Percentiles rank a stretch among this genome's conserved stretches.
These are phyloP conservation scores for Ellobium chinense DNA, from an alignment of 2,888 invertebrate genomes.

Conservation along the genomic window DNA sequence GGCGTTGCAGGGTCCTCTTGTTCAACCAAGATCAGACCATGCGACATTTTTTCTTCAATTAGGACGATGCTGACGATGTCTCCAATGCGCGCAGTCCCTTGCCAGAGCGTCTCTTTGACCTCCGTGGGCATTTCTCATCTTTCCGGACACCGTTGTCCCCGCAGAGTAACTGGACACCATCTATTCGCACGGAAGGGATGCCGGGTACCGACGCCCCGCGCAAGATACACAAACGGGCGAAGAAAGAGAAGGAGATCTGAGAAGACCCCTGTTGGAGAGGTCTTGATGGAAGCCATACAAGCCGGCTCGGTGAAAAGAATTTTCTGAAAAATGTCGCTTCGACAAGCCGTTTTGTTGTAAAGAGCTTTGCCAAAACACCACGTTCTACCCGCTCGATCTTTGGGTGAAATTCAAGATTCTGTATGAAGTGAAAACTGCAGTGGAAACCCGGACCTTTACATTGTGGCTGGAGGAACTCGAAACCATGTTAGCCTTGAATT, in stretches of 20 bases:
- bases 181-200: background rate
- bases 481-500: background rate
- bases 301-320: too few relatives aligned
- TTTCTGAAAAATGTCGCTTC: too few relatives aligned
- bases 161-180: background rate
- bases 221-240: background rate
- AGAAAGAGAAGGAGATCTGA: background rate
- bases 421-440: background rate
- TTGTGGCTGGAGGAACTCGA: background rate
- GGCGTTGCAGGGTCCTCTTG: too few relatives aligned
- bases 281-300: too few relatives aligned
- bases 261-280: too few relatives aligned
- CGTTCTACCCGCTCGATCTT: too few relatives aligned
- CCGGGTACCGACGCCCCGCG: background rate
- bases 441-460: background rate
- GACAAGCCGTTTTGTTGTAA: background rate
- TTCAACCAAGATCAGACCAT: too few relatives aligned
- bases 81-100: background rate
- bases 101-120: background rate
- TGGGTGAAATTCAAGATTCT: background rate
- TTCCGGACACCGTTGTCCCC: background rate
- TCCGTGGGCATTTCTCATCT: background rate
- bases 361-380: too few relatives aligned
- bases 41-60: slow-evolving; percentile 1
- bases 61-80: background rate